These are phyloP conservation scores for Thecocarcelia acutangulata DNA, from an alignment of 2,888 invertebrate genomes.

Conservation along the genomic window DNA sequence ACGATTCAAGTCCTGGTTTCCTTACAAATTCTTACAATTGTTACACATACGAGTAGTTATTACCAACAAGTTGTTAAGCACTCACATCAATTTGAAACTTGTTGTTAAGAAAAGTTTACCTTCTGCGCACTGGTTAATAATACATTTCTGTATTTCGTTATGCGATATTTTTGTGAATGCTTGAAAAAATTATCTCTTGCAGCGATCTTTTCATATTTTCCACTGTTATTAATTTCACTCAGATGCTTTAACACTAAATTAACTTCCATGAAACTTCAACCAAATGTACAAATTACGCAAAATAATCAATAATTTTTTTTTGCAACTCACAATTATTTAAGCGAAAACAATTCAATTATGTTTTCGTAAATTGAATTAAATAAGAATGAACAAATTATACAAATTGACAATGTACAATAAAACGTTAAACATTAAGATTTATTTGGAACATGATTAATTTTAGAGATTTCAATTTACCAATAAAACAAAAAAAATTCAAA, in stretches of 20 bases:
- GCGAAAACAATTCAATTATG: constrained; percentile 59
- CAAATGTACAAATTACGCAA: background rate
- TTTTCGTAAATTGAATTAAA: constrained; percentile 59
- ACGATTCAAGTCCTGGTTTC: too few species aligned
- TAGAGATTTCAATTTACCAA: constrained; percentile 31
- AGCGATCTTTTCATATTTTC: background rate
- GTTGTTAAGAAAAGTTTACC: too few species aligned
- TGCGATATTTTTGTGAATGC: too few species aligned
- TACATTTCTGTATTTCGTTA: too few species aligned
- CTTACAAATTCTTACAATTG: too few species aligned
- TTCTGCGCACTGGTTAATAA: too few species aligned
- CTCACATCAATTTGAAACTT: too few species aligned
- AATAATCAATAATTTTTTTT: constrained; percentile 33
- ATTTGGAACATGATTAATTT: constrained; percentile 39
- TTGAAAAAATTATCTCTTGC: too few species aligned
- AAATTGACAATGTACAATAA: constrained; percentile 17
- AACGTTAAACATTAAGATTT: constrained; percentile 45
- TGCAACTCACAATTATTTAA: constrained; percentile 28
- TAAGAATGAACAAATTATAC: constrained; percentile 23
- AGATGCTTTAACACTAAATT: constrained; percentile 10
- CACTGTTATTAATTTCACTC: background rate
- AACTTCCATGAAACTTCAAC: constrained; percentile 10
- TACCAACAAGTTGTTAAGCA: too few species aligned
- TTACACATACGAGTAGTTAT: too few species aligned
- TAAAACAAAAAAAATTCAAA: background rate